phyloP scores from a whole-genome alignment of 2,113 vertebrate species.

The Psammodynastes pulverulentus region DNA sequence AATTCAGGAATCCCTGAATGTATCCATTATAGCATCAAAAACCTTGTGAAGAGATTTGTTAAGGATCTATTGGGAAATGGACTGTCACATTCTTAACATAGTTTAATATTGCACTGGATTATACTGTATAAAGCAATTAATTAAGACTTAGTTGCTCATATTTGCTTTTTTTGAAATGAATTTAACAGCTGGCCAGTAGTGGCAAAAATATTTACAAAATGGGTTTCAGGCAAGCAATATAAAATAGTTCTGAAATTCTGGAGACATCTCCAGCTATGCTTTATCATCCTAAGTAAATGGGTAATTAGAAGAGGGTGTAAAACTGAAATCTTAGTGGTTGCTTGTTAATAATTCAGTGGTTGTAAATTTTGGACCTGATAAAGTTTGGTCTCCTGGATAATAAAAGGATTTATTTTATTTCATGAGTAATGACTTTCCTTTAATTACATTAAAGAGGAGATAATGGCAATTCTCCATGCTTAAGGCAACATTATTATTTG shows the following conservation, averaged over 20 bases:
- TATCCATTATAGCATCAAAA: not conserved
- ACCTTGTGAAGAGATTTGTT: not conserved
- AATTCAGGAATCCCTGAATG: not conserved
- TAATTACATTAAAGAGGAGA: slow-evolving; percentile 57
- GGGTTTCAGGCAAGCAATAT: not conserved
- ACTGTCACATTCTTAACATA: not conserved
- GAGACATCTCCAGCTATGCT: not conserved
- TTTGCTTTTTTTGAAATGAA: slow-evolving; percentile 41
- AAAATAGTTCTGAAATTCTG: not conserved
- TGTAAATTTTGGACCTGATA: slow-evolving; percentile 1
- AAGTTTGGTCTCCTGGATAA: slow-evolving; percentile 12
- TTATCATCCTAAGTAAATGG: not conserved
- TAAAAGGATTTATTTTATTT: slow-evolving; percentile 28
- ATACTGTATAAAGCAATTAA: not conserved
- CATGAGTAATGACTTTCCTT: slow-evolving; percentile 50
- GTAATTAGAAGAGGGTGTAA: not conserved
- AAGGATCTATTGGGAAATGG: not conserved
- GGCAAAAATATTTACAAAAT: not conserved
- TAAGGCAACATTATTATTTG: slow-evolving; percentile 61
- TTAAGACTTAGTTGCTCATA: not conserved
- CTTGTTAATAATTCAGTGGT: slow-evolving; percentile 11
- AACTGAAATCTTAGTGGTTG: not conserved
- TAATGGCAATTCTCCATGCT: slow-evolving; percentile 60
- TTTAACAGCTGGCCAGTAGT: slow-evolving; percentile 12
- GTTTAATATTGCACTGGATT: not conserved